phyloP scores from a whole-genome alignment of 2,113 vertebrate genomes.

The Plecotus auritus region DNA sequence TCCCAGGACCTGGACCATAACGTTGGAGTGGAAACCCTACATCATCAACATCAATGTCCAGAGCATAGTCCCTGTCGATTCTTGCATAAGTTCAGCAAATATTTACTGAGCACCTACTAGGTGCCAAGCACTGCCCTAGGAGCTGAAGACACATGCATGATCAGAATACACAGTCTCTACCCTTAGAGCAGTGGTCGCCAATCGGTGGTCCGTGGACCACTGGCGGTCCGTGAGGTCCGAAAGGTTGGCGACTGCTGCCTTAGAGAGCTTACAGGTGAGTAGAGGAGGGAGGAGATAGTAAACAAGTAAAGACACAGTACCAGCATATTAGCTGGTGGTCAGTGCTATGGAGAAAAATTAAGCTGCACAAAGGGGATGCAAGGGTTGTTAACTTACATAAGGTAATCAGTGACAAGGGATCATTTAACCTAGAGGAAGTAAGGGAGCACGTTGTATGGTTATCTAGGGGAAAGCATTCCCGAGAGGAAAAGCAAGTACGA shows the following conservation, averaged over 20 bases:
- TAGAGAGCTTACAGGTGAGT: neutral
- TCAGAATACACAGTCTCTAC: neutral
- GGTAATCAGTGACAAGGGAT: neutral
- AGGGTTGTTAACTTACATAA: neutral
- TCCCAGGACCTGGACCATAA: neutral
- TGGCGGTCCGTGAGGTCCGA: no score
- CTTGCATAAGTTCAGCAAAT: neutral
- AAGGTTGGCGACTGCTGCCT: neutral
- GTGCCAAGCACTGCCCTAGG: neutral
- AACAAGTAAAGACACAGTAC: neutral
- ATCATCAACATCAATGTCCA: neutral
- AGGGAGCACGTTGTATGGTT: neutral
- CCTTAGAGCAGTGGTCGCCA: neutral
- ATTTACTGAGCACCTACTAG: neutral
- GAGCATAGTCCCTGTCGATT: neutral
- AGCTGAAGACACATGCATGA: neutral
- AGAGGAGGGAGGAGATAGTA: neutral
- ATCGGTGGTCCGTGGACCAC: no score
- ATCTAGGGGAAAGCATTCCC: neutral
- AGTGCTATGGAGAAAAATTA: neutral
- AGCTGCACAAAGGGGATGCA: neutral
- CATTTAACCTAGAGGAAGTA: neutral
- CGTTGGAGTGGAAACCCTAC: neutral
- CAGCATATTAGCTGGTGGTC: neutral
- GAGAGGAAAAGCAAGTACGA: neutral